Evolutionary conservation across 2,888 invertebrate genomes (phyloP).

Genomic region (Barypeithes pellucidus): DNA sequence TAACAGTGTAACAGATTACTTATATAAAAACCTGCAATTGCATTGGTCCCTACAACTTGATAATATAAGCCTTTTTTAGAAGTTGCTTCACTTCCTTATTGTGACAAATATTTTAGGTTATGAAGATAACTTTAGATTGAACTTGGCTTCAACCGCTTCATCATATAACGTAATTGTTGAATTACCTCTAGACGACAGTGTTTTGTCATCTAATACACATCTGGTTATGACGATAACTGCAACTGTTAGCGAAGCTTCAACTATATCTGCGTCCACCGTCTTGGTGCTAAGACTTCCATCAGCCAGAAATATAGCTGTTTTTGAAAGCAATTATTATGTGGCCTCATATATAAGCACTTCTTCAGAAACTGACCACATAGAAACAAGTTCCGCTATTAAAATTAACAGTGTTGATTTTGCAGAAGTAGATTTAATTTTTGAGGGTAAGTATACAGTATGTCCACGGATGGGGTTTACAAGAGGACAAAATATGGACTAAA

Average conservation of each 20-base stretch:
- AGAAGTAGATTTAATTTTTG: conserved; percentile 6
- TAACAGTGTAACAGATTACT: no score
- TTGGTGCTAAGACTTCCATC: conserved; percentile 16
- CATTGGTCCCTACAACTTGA: no score
- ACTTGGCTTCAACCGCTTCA: neutral
- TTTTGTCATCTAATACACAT: neutral
- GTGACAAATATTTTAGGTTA: conserved; percentile 8
- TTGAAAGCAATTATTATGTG: conserved; percentile 27
- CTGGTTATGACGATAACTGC: conserved; percentile 22
- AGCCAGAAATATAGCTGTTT: neutral
- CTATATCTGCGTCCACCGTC: conserved; percentile 1
- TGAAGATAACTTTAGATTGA: conserved; percentile 12
- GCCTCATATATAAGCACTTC: neutral
- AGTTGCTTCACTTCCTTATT: no score
- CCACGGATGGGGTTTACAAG: no score
- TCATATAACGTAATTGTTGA: neutral
- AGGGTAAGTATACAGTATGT: conserved; percentile 24
- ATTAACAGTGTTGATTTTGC: conserved; percentile 12
- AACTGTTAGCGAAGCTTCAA: neutral
- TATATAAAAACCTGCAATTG: no score
- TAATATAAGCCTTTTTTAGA: no score
- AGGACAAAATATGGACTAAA: no score
- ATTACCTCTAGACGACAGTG: neutral
- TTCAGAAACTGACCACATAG: neutral
- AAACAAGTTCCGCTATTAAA: conserved; percentile 5